Base-by-base conservation (phyloP, 2,797 vertebrate genomes). In the Lithobates pipiens region DNA sequence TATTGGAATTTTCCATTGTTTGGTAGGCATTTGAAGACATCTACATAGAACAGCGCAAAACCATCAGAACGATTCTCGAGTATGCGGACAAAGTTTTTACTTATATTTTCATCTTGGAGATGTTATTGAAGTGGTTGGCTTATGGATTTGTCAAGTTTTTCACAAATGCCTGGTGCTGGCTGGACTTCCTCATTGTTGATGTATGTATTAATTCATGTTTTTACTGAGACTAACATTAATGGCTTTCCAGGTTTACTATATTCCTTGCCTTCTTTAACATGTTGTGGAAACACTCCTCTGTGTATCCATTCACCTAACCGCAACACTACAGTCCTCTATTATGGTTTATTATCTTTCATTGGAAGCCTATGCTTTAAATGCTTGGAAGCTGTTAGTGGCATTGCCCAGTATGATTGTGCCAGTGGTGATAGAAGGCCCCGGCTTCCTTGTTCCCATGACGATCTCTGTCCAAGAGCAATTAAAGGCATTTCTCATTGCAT, bases 101-200 rank as follows among this genome's bases (percentile, higher is more conserved):
- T 13, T 99, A 99, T 88, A 99, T 99, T 89, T 99, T 99, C 93
- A 99, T 99, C 93, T 94, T 99, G 94, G 98, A 99, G 94, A 99
- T 99, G 98, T 79, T 99, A 93, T 96, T 99, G 23, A 99, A 99
- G 88, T 99, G 97, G 98, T 97, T 98, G 29, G 98, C 98, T 70
- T 99, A 99, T 0, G 98, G 98, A 70, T 99, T 99, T 1, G 96
- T 98, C 90, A 99, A 99, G 90, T 99, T 99, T 94, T 99, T 99
- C 95, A 99, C 98, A 21, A 99, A 99, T 0, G 98, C 98, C 89
- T 99, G 98, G 98, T 99, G 98, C 92, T 99, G 98, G 98, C 91
- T 99, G 86, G 98, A 99, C 95, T 99, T 99, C 96, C 98, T 99
- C 93, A 99, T 99, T 87, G 98, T 99, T 90, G 98, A 98, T 93